A percentile compares a stretch with the other conserved stretches of the same genome.
phyloP scores from a whole-genome alignment of 2,797 vertebrate species.

The Serranus cabrilla region DNA sequence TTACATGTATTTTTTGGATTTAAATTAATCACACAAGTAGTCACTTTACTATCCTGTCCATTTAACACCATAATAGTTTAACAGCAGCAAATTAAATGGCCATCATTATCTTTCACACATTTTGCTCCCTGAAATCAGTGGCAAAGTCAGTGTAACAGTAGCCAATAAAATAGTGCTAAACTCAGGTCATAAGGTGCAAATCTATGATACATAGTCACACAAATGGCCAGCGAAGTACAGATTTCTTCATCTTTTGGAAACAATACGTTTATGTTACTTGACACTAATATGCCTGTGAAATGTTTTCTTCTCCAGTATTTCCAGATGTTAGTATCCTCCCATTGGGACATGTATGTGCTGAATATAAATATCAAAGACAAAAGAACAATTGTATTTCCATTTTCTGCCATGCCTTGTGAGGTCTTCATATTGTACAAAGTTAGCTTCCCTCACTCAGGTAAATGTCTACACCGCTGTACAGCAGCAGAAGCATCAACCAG shows the following conservation, averaged over 20 bases:
- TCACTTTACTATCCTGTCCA: neutral
- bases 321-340: neutral
- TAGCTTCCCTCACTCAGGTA: neutral
- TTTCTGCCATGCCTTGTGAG: neutral
- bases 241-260: neutral
- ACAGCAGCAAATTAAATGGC: neutral
- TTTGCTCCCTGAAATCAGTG: neutral
- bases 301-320: neutral
- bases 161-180: neutral
- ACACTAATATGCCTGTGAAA: neutral
- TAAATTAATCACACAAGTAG: neutral
- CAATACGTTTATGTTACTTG: neutral
- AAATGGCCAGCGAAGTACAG: neutral
- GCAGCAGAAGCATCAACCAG: neutral
- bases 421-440: neutral
- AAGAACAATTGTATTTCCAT: neutral
- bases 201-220: neutral
- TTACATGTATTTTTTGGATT: neutral
- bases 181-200: neutral
- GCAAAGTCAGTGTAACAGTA: neutral
- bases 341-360: neutral
- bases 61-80: neutral
- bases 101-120: neutral
- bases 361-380: neutral
- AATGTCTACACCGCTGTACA: neutral